Percentiles rank a stretch among this genome's conserved stretches.
Conservation (phyloP, 2,888 invertebrate species). For the Drosophila recens region DNA sequence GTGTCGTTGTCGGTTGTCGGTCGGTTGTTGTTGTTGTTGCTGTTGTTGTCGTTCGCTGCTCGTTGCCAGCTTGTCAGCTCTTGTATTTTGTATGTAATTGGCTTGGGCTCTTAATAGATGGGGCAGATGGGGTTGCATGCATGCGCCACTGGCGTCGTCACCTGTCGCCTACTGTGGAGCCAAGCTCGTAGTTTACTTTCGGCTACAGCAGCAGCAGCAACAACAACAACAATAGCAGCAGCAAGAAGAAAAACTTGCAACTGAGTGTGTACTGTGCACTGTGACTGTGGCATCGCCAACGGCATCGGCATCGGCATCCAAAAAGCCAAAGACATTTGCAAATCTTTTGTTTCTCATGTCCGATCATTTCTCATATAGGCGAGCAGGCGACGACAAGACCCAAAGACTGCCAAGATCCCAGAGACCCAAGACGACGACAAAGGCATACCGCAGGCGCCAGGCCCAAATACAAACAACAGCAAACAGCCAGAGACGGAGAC, state of each 20-base stretch:
- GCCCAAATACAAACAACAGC: constrained; percentile 66
- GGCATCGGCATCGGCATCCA: constrained; percentile 65
- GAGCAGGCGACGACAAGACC: constrained; percentile 73
- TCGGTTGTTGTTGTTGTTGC: constrained; percentile 3
- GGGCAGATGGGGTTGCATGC: constrained; percentile 23
- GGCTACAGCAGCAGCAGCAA: constrained; percentile 40
- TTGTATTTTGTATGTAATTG: constrained; percentile 79
- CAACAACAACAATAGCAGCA: constrained; percentile 28
- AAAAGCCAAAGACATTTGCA: constrained; percentile 81
- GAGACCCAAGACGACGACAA: constrained; percentile 71
- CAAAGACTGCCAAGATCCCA: constrained; percentile 29
- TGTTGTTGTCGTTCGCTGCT: constrained; percentile 25
- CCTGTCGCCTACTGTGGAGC: constrained; percentile 73
- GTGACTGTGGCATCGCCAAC: constrained; percentile 18
- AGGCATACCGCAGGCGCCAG: constrained; percentile 85
- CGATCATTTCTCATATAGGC: constrained; percentile 83
- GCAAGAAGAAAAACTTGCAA: constrained; percentile 33
- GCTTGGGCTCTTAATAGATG: constrained; percentile 65
- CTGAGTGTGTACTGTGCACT: background rate
- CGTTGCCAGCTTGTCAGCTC: constrained; percentile 68
- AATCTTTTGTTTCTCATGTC: constrained; percentile 83
- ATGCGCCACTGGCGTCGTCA: constrained; percentile 63
- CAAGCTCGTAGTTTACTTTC: constrained; percentile 51
- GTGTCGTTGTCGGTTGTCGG: constrained; percentile 61
- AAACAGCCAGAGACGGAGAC: constrained; percentile 57